Evolutionary conservation across 2,888 invertebrate species (phyloP), one percentile per base, ranked within the genome.

Genomic region (Choreutis nemorana): DNA sequence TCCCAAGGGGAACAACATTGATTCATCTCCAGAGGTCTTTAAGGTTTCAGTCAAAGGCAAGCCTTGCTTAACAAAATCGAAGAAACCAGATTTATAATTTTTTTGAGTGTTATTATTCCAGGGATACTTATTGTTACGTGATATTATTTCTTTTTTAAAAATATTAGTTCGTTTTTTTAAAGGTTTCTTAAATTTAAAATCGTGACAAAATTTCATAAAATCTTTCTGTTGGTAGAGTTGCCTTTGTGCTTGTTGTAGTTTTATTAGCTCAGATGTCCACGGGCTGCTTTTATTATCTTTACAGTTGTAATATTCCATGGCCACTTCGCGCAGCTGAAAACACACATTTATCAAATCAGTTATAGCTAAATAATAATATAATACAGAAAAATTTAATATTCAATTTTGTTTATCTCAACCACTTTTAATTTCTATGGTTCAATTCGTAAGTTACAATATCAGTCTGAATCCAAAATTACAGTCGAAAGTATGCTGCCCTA

Each of bases 221-320:
- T 75, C 54, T 35, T 65, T 70, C 30, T 71, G 64, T 37, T 83
- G 65, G 39, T 72, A 73, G 2, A 75, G 32, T 2, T 66, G 42
- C 30, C 78, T 56, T 42, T 75, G 73, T 1, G 73, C 59, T 41
- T 65, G 64, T 39, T 73, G 75, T 11, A 78, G 39, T 18, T 67
- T 64, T 2, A 75, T 52, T 30, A 83, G 51, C 37, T 80, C 75
- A 1, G 59, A 51, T 9, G 63, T 67, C 72, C 73, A 78, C 22
- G 81, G 66, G 34, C 61, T 57, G 13, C 59, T 56, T 35, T 81
- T 80, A 37, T 82, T 80, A 22, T 81, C 77, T 32, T 63, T 64
- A 50, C 89, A 90, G 53, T 85, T 87, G 48, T 85, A 82, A 58
- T 90, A 91, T 42, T 87, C 86, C 52, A 89, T 72, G 12, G 85